Base-by-base conservation (phyloP, 2,797 vertebrate species). In the Delichon dasypus region DNA sequence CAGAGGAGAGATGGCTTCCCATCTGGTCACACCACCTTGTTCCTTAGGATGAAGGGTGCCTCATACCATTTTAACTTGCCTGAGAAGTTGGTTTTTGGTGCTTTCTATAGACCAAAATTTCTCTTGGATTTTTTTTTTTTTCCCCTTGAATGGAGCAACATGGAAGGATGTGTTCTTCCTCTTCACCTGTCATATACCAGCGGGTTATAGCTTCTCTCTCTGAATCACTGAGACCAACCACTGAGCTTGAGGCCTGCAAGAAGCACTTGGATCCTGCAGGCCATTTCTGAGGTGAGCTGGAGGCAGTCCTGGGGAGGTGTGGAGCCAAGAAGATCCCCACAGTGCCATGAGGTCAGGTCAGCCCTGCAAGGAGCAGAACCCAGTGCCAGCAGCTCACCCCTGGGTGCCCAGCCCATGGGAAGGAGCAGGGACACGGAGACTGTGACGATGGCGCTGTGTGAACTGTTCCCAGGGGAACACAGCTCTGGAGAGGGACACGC, bases 181-280 rank as follows among this genome's bases (percentile, higher is more conserved):
- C 50, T 95, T 75, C 76, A 53, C 89, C 79, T 84, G 70, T 67
- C 89, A 20, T 55, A 85, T 82, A 81, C 82, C 92, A 90, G 95
- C 45, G 78, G 90, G 90, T 97, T 95, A 94, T 84, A 97, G 91
- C 58, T 94, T 88, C 74, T 97, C 96, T 91, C 97, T 97, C 44
- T 27, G 91, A 85, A 93, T 98, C 97, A 97, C 94, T 98, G 97
- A 98, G 98, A 98, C 96, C 96, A 98, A 98, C 97, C 90, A 16
- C 82, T 96, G 80, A 68, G n/a, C 89, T 92, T 88, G 91, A 88
- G 95, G 94, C 94, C 93, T 95, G 90, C 94, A 96, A 97, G 95
- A 94, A 96, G 85, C 62, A 29, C 81, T 91, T 92, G 90, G 90
- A 96, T 89, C 85, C 97, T 95, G 94, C 90, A 93, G 95, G 88